Conservation (phyloP, 2,797 vertebrate genomes). For the Sebastes hopkinsi region DNA sequence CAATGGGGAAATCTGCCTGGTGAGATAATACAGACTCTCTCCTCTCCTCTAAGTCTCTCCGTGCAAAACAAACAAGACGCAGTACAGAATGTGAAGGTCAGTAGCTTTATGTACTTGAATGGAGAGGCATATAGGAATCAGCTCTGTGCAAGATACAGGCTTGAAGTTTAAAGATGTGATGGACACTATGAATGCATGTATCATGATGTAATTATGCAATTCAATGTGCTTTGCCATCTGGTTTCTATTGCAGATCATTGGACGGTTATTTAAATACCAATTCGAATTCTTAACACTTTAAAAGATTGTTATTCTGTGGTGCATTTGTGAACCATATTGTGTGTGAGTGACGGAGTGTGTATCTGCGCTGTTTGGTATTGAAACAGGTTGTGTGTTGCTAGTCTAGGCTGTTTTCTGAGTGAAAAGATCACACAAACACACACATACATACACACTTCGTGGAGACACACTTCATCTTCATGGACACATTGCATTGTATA, state of each 20-base stretch:
- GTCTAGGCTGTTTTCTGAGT: background rate
- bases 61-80: background rate
- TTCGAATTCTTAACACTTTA: background rate
- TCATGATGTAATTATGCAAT: background rate
- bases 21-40: conserved; percentile 7
- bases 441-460: background rate
- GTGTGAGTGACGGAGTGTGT: background rate
- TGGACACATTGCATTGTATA: too few relatives aligned
- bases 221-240: background rate
- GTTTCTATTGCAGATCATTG: background rate
- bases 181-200: background rate
- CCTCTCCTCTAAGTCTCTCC: background rate
- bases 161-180: background rate
- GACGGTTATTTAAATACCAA: background rate
- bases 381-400: conserved; percentile 4
- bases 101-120: background rate
- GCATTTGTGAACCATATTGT: background rate
- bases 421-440: conserved; percentile 6
- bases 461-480: background rate
- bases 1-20: background rate
- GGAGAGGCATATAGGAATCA: background rate
- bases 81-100: conserved; percentile 12
- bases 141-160: background rate
- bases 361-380: background rate
- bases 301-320: background rate